Percentiles rank a stretch among this genome's conserved stretches.
These are phyloP conservation scores for Catostomus latipinnis DNA, from an alignment of 2,797 vertebrate genomes.

Conservation along the genomic window DNA sequence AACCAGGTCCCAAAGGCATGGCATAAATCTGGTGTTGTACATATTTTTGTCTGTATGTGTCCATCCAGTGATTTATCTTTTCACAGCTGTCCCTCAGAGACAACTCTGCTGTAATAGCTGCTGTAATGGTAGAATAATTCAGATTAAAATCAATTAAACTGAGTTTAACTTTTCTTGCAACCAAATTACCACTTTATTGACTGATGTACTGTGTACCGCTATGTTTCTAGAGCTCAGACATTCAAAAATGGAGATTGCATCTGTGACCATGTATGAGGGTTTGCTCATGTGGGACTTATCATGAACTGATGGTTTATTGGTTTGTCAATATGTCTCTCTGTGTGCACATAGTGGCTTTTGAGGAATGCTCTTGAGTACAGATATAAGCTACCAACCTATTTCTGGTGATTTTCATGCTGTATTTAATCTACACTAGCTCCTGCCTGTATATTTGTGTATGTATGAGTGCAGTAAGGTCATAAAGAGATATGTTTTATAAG, in stretches of 20 bases:
- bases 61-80: conserved; percentile 47
- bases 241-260: background rate
- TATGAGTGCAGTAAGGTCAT: conserved; percentile 48
- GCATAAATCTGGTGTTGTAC: conserved; percentile 22
- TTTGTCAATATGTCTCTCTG: conserved; percentile 26
- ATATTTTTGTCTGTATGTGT: conserved; percentile 41
- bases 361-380: background rate
- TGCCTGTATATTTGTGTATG: conserved; percentile 51
- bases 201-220: background rate
- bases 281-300: background rate
- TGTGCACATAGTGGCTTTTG: background rate
- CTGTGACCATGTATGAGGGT: background rate
- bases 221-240: background rate
- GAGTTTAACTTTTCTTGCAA: conserved; percentile 10
- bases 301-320: background rate
- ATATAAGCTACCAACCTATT: background rate
- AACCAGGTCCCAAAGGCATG: conserved; percentile 44
- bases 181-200: background rate
- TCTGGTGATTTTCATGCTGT: conserved; percentile 18
- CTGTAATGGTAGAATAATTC: conserved; percentile 9
- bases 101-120: background rate
- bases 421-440: background rate
- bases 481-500: background rate
- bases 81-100: conserved; percentile 6
- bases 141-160: background rate